These are phyloP conservation scores for Triplophysa siluroides DNA, from an alignment of 2,113 vertebrate species.

Conservation along the genomic window DNA sequence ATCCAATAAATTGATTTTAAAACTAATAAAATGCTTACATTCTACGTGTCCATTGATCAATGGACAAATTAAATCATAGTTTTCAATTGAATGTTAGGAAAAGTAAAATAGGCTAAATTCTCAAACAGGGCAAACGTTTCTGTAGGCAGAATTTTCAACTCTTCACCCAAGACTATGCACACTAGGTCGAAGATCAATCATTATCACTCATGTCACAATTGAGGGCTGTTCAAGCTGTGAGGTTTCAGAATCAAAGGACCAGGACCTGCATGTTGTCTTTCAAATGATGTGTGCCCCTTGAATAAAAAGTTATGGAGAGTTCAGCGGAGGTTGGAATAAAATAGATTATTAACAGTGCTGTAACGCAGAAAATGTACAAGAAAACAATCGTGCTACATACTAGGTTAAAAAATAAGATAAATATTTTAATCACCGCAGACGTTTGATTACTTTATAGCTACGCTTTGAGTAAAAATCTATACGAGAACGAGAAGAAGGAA, in stretches of 20 bases:
- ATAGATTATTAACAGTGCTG: conserved; percentile 6
- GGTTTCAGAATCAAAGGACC: conserved; percentile 43
- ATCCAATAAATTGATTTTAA: neutral
- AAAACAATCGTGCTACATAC: neutral
- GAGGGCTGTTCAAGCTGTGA: conserved; percentile 43
- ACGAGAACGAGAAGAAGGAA: neutral
- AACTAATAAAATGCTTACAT: neutral
- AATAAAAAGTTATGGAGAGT: conserved; percentile 29
- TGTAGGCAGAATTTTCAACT: neutral
- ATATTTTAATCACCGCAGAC: neutral
- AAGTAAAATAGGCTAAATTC: neutral
- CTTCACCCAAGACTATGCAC: conserved; percentile 3
- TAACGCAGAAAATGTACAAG: neutral
- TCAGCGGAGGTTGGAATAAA: conserved; percentile 13
- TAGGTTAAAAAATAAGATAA: neutral
- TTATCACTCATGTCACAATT: conserved; percentile 46
- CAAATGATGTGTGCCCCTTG: conserved; percentile 29
- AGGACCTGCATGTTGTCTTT: conserved; percentile 22
- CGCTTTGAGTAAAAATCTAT: neutral
- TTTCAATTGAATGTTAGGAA: neutral
- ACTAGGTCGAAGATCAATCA: conserved; percentile 40
- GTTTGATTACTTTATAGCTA: neutral
- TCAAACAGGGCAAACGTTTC: conserved; percentile 21
- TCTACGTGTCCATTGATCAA: neutral
- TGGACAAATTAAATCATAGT: neutral